Evolutionary conservation across 2,113 vertebrate genomes (phyloP).

Genomic region (Todiramphus saurophagus): DNA sequence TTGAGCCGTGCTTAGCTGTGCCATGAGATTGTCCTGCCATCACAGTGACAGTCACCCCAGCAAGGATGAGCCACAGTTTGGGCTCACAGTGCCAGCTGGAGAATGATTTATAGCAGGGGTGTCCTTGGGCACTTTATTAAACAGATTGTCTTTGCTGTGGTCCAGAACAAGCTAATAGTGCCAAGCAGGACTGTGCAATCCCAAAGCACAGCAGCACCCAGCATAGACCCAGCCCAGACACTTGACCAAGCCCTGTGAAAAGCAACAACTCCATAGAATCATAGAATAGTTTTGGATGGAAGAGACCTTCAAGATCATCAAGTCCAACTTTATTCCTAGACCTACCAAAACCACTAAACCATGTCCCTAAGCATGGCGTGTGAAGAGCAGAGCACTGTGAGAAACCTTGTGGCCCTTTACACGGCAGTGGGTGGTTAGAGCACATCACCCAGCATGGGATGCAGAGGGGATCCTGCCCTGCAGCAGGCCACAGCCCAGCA

Average conservation of each 20-base stretch:
- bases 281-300: too few relatives aligned
- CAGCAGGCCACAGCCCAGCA: not conserved
- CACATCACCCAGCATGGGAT: rapidly evolving
- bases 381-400: not conserved
- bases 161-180: not conserved
- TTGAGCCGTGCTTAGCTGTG: not conserved
- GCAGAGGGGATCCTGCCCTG: not conserved
- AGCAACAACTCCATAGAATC: not conserved
- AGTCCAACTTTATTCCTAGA: too few relatives aligned
- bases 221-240: not conserved
- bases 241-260: not conserved
- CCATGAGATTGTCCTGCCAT: not conserved
- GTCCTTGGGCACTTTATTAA: not conserved
- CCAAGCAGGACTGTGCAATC: not conserved
- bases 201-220: not conserved
- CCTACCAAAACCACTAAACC: too few relatives aligned
- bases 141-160: not conserved
- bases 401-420: not conserved
- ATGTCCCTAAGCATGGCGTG: too few relatives aligned
- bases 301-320: too few relatives aligned
- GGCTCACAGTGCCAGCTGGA: not conserved
- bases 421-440: not conserved
- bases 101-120: not conserved
- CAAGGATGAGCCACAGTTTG: not conserved
- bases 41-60: not conserved